These are phyloP conservation scores for Hemithea aestivaria DNA, from an alignment of 2,888 invertebrate genomes.

Conservation along the genomic window DNA sequence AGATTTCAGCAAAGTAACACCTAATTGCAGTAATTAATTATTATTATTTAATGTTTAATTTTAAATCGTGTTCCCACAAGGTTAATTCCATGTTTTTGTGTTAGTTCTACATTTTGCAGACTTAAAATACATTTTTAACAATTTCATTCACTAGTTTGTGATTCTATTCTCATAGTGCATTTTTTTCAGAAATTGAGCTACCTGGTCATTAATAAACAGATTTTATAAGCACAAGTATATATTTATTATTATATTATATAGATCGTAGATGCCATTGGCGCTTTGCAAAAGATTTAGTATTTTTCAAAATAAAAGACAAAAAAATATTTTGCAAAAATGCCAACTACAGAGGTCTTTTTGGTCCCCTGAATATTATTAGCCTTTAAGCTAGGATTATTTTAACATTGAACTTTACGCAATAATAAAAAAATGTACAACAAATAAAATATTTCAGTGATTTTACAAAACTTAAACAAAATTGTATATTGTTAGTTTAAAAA, in stretches of 20 bases:
- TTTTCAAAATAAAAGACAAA: too few relatives aligned
- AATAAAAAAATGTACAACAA: slow-evolving; percentile 33
- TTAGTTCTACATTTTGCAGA: slow-evolving; percentile 3
- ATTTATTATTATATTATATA: too few relatives aligned
- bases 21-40: too few relatives aligned
- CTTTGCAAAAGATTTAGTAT: slow-evolving; percentile 41
- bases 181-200: slow-evolving; percentile 12
- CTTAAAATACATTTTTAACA: too few relatives aligned
- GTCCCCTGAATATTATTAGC: slow-evolving; percentile 35
- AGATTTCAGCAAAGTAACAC: too few relatives aligned
- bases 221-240: too few relatives aligned
- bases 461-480: slow-evolving; percentile 28
- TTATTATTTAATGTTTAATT: not conserved
- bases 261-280: slow-evolving; percentile 26
- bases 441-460: slow-evolving; percentile 37
- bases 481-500: slow-evolving; percentile 15
- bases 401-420: too few relatives aligned
- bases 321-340: not conserved
- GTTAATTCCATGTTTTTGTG: slow-evolving; percentile 40
- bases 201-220: slow-evolving; percentile 8
- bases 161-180: too few relatives aligned
- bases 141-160: too few relatives aligned
- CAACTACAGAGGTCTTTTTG: slow-evolving; percentile 42
- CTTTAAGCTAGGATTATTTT: slow-evolving; percentile 20
- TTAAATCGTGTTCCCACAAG: slow-evolving; percentile 46